Percentiles rank a stretch among this genome's conserved stretches.
Evolutionary conservation across 2,888 invertebrate genomes (phyloP).

Genomic region (Physocephala rufipes): DNA sequence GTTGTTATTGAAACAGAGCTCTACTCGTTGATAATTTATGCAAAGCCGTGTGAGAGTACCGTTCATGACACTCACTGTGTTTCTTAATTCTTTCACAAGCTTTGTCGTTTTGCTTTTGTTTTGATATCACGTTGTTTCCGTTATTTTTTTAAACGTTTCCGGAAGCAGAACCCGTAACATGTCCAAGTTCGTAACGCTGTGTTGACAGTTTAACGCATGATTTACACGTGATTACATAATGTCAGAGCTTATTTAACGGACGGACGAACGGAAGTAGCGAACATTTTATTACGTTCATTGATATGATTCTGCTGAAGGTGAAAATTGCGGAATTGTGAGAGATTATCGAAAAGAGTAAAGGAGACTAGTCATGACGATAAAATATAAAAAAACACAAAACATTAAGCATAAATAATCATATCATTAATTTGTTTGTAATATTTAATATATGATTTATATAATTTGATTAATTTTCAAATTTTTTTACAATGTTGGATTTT

Average conservation of each 20-base stretch:
- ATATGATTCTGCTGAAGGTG: background rate
- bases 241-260: conserved; percentile 16
- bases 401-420: background rate
- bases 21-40: conserved; percentile 24
- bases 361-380: background rate
- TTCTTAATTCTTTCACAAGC: background rate
- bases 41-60: conserved; percentile 22
- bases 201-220: conserved; percentile 31
- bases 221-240: conserved; percentile 28
- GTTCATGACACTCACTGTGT: background rate
- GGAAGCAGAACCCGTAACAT: conserved; percentile 4
- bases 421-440: no score
- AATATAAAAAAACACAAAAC: background rate
- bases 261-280: background rate
- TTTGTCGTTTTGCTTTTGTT: background rate
- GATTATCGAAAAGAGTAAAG: no score
- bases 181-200: conserved; percentile 11
- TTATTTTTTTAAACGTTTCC: background rate
- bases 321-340: background rate
- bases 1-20: background rate
- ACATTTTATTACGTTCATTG: background rate
- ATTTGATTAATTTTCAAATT: no score
- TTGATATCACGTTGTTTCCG: background rate
- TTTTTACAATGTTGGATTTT: no score
- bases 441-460: no score